These are phyloP conservation scores for Gonioctena quinquepunctata DNA, from an alignment of 1,140 invertebrate genomes.

Conservation along the genomic window DNA sequence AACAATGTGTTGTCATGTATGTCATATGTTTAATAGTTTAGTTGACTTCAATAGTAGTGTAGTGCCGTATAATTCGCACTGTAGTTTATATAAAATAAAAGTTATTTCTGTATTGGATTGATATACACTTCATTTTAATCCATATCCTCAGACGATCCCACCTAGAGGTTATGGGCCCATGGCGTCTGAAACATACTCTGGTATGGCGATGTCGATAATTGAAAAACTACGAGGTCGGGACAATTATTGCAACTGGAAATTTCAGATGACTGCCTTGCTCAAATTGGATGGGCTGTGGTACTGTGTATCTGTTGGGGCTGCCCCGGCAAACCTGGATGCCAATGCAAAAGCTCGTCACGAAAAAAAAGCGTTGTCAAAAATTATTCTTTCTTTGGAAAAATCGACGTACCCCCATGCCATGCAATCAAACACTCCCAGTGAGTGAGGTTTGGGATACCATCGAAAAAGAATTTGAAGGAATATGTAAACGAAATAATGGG, in stretches of 20 bases:
- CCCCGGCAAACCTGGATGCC: not conserved
- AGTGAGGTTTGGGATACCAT: not conserved
- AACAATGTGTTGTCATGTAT: too few relatives aligned
- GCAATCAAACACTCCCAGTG: slow-evolving; percentile 3
- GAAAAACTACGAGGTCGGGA: slow-evolving; percentile 25
- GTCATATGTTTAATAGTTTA: too few relatives aligned
- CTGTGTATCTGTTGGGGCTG: slow-evolving; percentile 5
- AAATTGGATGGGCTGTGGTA: slow-evolving; percentile 24
- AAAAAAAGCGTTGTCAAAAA: slow-evolving; percentile 6
- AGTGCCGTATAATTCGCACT: too few relatives aligned
- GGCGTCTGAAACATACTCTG: too few relatives aligned
- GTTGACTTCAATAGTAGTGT: too few relatives aligned
- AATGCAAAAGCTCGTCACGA: not conserved
- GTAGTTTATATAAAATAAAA: too few relatives aligned
- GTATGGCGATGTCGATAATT: too few relatives aligned
- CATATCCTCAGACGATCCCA: too few relatives aligned
- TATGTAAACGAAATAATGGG: slow-evolving; percentile 20
- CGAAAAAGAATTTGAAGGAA: slow-evolving; percentile 25
- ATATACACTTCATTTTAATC: too few relatives aligned
- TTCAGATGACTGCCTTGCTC: slow-evolving; percentile 17
- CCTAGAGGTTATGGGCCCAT: too few relatives aligned
- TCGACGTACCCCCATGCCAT: slow-evolving; percentile 15
- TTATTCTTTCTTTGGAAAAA: slow-evolving; percentile 8
- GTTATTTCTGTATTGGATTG: too few relatives aligned
- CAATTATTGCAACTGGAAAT: slow-evolving; percentile 26